A percentile compares a stretch with the other conserved stretches of the same genome.
Evolutionary conservation across 1,140 invertebrate species (phyloP).

Genomic region (Drosophila watanabei): DNA sequence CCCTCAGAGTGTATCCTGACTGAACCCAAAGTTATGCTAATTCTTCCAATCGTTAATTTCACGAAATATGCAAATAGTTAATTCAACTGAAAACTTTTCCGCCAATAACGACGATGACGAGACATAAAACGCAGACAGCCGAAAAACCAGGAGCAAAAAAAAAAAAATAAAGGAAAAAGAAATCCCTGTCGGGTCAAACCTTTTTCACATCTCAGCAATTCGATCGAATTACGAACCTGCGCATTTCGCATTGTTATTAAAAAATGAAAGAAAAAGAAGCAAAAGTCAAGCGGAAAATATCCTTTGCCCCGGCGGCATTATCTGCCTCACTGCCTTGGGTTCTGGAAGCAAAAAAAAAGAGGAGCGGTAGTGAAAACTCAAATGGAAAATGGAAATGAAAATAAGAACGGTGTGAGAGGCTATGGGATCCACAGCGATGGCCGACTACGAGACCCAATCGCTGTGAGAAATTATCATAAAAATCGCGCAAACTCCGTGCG

Average conservation of each 20-base stretch:
- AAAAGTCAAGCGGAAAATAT: constrained; percentile 56
- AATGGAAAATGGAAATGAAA: constrained; percentile 3
- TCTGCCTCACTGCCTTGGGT: constrained; percentile 17
- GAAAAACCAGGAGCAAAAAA: neutral
- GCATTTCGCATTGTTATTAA: constrained; percentile 72
- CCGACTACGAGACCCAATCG: constrained; percentile 66
- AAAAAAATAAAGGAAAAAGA: constrained; percentile 5
- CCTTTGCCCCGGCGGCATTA: constrained; percentile 36
- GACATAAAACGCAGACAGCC: constrained; percentile 38
- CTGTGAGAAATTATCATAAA: constrained; percentile 78
- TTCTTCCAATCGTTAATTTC: constrained; percentile 75
- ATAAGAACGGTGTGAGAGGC: neutral
- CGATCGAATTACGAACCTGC: constrained; percentile 52
- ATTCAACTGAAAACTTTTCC: constrained; percentile 70
- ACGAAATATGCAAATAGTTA: constrained; percentile 70
- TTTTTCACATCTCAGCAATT: constrained; percentile 73
- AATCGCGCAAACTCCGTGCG: constrained; percentile 81
- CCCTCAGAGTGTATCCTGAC: neutral
- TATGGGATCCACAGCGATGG: constrained; percentile 62
- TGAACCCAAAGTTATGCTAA: constrained; percentile 50
- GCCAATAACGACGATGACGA: constrained; percentile 55
- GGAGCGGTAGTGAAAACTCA: constrained; percentile 1
- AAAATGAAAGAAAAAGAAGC: constrained; percentile 45
- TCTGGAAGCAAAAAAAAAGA: neutral
- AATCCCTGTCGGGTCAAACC: constrained; percentile 37